These are phyloP conservation scores for Brachionus plicatilis DNA, from an alignment of 1,140 invertebrate species.

Conservation along the genomic window DNA sequence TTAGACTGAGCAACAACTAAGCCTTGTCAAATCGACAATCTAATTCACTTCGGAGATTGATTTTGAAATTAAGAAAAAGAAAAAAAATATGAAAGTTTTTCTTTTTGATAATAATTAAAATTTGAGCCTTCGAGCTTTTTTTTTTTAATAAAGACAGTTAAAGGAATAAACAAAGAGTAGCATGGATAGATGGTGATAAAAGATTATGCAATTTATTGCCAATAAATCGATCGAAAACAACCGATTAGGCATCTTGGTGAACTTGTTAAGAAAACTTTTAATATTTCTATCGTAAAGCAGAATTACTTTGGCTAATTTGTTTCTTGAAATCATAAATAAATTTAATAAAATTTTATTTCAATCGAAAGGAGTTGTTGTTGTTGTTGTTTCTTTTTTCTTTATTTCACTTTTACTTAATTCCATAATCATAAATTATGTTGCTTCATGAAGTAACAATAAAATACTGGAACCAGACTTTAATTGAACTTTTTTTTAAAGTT, in stretches of 20 bases:
- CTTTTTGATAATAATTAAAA: background rate
- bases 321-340: background rate
- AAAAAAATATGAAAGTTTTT: background rate
- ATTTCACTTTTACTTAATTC: background rate
- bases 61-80: background rate
- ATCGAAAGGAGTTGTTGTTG: background rate
- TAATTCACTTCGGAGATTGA: background rate
- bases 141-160: background rate
- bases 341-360: background rate
- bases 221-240: background rate
- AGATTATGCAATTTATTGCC: background rate
- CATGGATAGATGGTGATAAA: background rate
- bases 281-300: background rate
- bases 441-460: background rate
- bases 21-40: background rate
- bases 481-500: background rate
- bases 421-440: background rate
- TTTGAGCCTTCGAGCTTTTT: background rate
- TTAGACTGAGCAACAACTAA: background rate
- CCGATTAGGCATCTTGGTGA: background rate
- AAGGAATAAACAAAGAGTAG: background rate
- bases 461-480: background rate
- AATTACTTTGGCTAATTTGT: background rate
- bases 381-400: background rate
- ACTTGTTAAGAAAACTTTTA: background rate